phyloP scores from a whole-genome alignment of 2,888 invertebrate genomes.

The Ceratothoa steindachneri region DNA sequence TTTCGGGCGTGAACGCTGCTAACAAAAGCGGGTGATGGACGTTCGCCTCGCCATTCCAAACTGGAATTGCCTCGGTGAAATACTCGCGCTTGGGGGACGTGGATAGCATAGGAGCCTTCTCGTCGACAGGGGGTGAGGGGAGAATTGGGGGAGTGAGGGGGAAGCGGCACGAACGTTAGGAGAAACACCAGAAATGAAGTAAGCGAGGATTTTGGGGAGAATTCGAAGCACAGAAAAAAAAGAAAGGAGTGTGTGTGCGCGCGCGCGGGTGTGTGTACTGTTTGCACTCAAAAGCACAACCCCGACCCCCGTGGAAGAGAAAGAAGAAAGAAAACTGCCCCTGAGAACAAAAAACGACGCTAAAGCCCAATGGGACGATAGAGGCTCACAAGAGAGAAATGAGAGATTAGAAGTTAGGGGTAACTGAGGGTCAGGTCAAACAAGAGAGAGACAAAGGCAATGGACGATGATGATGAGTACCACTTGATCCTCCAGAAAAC shows the following conservation, averaged over 20 bases:
- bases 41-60: conserved; percentile 47
- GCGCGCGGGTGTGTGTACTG: no score
- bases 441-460: no score
- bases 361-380: background rate
- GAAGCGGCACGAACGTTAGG: background rate
- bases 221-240: conserved; percentile 26
- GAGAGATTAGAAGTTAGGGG: no score
- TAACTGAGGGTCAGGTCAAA: no score
- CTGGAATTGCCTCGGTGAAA: conserved; percentile 47
- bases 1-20: conserved; percentile 9
- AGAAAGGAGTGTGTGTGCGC: conserved; percentile 35
- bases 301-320: no score
- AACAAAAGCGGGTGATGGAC: conserved; percentile 41
- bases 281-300: no score
- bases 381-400: no score
- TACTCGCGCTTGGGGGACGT: conserved; percentile 44
- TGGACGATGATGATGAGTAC: no score
- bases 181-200: background rate
- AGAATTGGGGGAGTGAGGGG: conserved; percentile 1
- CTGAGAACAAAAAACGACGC: background rate
- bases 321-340: conserved; percentile 9
- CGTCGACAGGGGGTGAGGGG: background rate
- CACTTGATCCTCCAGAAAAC: no score
- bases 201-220: background rate
- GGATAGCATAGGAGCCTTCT: conserved; percentile 24